phyloP scores from a whole-genome alignment of 2,888 invertebrate genomes.

The Dryocosmus kuriphilus region DNA sequence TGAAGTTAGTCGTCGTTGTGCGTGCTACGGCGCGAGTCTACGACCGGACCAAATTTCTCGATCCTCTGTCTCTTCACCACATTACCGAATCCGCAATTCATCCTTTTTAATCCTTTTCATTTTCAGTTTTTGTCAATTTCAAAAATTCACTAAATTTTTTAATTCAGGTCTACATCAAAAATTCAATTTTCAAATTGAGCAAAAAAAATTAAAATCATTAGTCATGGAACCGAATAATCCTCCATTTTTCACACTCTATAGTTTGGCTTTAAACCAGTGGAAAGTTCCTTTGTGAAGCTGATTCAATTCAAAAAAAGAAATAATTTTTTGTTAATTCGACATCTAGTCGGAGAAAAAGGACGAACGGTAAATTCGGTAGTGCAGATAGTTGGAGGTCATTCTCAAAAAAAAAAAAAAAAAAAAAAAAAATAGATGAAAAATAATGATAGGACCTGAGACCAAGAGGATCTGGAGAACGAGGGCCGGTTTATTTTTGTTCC shows the following conservation, averaged over 20 bases:
- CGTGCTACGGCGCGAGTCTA: slow-evolving; percentile 78
- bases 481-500: slow-evolving; percentile 57
- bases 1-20: slow-evolving; percentile 72
- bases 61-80: slow-evolving; percentile 40
- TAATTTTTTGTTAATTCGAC: too few species aligned
- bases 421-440: too few species aligned
- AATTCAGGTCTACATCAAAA: too few species aligned
- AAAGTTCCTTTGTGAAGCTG: neutral
- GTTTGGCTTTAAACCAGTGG: neutral
- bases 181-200: neutral
- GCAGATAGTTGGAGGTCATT: slow-evolving; percentile 35
- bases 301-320: neutral
- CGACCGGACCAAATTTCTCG: slow-evolving; percentile 58
- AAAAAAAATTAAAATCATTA: too few species aligned
- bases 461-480: slow-evolving; percentile 44
- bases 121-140: neutral
- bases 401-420: neutral
- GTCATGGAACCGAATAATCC: neutral
- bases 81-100: slow-evolving; percentile 20
- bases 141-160: too few species aligned
- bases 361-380: slow-evolving; percentile 31
- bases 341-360: neutral
- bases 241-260: neutral
- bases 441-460: neutral
- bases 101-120: slow-evolving; percentile 21